phyloP scores from a whole-genome alignment of 2,113 vertebrate species.

The Dryoscopus gambensis region DNA sequence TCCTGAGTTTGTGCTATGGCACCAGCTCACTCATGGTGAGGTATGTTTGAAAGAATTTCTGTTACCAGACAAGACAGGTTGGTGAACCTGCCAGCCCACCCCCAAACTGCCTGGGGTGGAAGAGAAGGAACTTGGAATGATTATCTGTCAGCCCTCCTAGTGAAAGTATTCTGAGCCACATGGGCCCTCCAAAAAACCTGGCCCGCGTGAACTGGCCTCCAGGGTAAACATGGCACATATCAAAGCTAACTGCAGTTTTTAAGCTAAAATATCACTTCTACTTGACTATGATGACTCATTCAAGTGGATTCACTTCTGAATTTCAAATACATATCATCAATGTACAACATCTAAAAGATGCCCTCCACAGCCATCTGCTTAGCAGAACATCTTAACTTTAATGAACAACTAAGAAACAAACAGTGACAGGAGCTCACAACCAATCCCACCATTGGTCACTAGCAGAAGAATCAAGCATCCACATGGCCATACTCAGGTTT shows the following conservation, averaged over 20 bases:
- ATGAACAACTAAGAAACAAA: neutral
- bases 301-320: neutral
- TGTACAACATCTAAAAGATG: neutral
- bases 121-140: neutral
- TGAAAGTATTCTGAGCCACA: neutral
- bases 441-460: neutral
- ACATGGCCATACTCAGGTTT: neutral
- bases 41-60: neutral
- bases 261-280: neutral
- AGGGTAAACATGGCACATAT: accelerated
- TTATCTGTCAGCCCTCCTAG: neutral
- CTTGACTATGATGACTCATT: neutral
- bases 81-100: neutral
- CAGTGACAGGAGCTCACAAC: neutral
- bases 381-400: neutral
- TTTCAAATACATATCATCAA: neutral
- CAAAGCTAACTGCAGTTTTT: neutral
- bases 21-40: neutral
- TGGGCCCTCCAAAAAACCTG: neutral
- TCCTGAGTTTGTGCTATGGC: neutral
- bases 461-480: neutral
- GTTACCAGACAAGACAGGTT: neutral
- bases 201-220: neutral
- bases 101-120: neutral
- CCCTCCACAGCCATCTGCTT: neutral